Percentiles rank a stretch among this genome's conserved stretches.
Evolutionary conservation across 2,113 vertebrate genomes (phyloP).

Genomic region (Mus musculus): GRCm39 chr7:141349501-141350000

Average conservation of each 20-base stretch:
- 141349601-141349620: constrained; percentile 91
- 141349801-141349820: constrained; percentile 90
- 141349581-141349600: constrained; percentile 90
- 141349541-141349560: neutral
- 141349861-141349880: constrained; percentile 92
- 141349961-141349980: constrained; percentile 96
- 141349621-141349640: constrained; percentile 90
- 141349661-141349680: neutral
- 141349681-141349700: rapidly evolving
- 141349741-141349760: constrained; percentile 90
- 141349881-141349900: rapidly evolving
- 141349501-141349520: neutral
- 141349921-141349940: rapidly evolving
- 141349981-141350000: constrained; percentile 92
- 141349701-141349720: rapidly evolving
- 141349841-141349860: constrained; percentile 80
- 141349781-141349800: constrained; percentile 86
- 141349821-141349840: constrained; percentile 94
- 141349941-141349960: constrained; percentile 86
- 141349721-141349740: constrained; percentile 83
- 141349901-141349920: rapidly evolving
- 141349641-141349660: constrained; percentile 89
- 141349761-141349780: constrained; percentile 92
- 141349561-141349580: constrained; percentile 43
- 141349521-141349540: neutral